Conservation (phyloP, 2,113 vertebrate species). For the Illadopsis cleaveri region DNA sequence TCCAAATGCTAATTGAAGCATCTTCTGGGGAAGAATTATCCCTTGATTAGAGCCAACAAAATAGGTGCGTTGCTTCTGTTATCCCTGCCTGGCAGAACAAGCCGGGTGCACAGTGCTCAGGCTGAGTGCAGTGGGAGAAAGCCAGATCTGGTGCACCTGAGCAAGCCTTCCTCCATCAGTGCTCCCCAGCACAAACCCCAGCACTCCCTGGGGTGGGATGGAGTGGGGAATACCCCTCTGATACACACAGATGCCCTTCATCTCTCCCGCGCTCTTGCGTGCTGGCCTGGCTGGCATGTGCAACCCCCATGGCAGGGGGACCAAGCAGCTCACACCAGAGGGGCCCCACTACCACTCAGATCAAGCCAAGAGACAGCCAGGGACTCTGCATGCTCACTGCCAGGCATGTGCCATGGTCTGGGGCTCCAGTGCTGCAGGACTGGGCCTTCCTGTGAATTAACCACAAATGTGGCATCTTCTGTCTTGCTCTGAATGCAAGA, state of each 20-base stretch:
- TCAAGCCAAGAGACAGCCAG: background rate
- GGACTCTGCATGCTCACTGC: rapidly evolving
- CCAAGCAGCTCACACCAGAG: background rate
- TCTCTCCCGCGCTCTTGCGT: rapidly evolving
- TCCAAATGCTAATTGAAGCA: background rate
- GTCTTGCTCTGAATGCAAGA: background rate
- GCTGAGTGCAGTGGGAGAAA: background rate
- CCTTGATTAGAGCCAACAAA: background rate
- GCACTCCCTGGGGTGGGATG: rapidly evolving
- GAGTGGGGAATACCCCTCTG: background rate
- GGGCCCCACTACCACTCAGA: rapidly evolving
- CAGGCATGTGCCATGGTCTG: rapidly evolving
- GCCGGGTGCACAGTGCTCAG: rapidly evolving
- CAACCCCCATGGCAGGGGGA: rapidly evolving
- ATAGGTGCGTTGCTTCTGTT: background rate
- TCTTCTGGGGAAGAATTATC: background rate
- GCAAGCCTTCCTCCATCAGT: background rate
- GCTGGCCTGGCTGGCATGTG: rapidly evolving
- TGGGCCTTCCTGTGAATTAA: background rate
- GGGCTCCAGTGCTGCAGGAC: rapidly evolving
- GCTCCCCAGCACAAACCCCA: background rate
- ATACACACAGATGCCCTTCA: background rate
- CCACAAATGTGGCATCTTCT: background rate
- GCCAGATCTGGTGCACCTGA: no score
- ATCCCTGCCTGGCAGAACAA: background rate